Percentiles rank a stretch among this genome's conserved stretches.
phyloP scores from a whole-genome alignment of 1,140 invertebrate species.

The Meloidogyne exigua region DNA sequence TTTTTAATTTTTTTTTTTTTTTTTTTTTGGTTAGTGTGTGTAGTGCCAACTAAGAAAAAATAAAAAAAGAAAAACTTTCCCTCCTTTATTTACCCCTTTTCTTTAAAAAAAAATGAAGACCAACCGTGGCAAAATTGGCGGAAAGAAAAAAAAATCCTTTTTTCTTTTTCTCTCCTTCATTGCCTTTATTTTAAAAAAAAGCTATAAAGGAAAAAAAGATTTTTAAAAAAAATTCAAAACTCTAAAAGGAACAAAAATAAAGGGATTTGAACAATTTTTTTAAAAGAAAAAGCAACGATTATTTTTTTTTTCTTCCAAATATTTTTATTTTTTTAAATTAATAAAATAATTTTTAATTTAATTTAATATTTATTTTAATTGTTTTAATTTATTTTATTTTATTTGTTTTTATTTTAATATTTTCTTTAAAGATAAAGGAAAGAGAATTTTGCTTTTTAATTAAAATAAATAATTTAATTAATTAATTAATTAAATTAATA shows the following conservation, averaged over 20 bases:
- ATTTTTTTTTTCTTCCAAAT: background rate
- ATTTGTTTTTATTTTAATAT: too few relatives aligned
- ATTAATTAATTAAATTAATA: too few relatives aligned
- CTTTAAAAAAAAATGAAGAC: background rate
- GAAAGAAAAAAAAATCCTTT: background rate
- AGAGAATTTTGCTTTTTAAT: too few relatives aligned
- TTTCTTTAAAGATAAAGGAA: too few relatives aligned
- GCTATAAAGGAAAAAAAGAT: background rate
- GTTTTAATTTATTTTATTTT: too few relatives aligned
- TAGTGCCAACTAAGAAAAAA: background rate
- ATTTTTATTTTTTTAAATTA: background rate
- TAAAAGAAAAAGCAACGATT: background rate
- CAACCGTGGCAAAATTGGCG: constrained; percentile 1
- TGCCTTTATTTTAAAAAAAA: background rate
- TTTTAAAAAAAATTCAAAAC: background rate
- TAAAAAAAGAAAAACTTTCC: background rate
- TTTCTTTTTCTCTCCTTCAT: background rate
- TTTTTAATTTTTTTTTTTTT: background rate
- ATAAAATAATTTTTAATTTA: too few relatives aligned
- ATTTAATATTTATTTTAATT: too few relatives aligned
- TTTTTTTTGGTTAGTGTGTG: background rate
- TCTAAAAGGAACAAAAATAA: background rate
- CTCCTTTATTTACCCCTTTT: background rate
- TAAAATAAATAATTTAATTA: too few relatives aligned
- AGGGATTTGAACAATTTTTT: background rate